These are phyloP conservation scores for Caenorhabditis sp. DNA, from an alignment of 2,888 invertebrate genomes.

Conservation along the genomic window DNA sequence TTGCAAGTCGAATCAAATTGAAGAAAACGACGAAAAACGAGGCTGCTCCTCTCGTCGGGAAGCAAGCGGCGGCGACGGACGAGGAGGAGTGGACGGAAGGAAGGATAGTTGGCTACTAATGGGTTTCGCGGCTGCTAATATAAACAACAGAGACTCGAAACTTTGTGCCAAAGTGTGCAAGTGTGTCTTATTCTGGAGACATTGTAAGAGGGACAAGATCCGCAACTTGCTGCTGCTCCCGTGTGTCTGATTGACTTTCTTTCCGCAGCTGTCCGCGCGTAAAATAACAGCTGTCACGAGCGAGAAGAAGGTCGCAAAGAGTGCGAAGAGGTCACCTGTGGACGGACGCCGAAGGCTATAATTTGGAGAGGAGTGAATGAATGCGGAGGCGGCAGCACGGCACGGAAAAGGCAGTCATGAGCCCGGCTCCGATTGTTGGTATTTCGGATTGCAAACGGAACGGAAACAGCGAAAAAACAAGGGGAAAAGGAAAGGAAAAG, in stretches of 20 bases:
- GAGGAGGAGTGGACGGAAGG: slow-evolving; percentile 27
- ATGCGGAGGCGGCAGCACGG: slow-evolving; percentile 14
- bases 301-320: slow-evolving; percentile 31
- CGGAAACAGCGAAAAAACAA: not conserved
- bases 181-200: slow-evolving; percentile 22
- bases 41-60: not conserved
- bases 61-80: not conserved
- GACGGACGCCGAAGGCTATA: slow-evolving; percentile 28
- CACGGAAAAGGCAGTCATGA: slow-evolving; percentile 6
- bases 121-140: slow-evolving; percentile 57
- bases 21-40: slow-evolving; percentile 25
- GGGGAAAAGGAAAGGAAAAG: slow-evolving; percentile 2
- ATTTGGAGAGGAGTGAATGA: slow-evolving; percentile 24
- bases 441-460: slow-evolving; percentile 3
- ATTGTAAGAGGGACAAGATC: too few relatives aligned
- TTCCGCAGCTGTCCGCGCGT: slow-evolving; percentile 42
- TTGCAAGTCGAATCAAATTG: slow-evolving; percentile 45
- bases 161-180: slow-evolving; percentile 34
- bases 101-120: slow-evolving; percentile 60
- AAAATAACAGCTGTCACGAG: slow-evolving; percentile 49
- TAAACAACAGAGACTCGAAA: slow-evolving; percentile 57
- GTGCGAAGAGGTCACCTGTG: slow-evolving; percentile 45
- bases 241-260: too few relatives aligned
- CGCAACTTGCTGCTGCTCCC: slow-evolving; percentile 22
- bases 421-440: slow-evolving; percentile 19